Evolutionary conservation across 2,113 vertebrate species (phyloP).

Genomic region (Leptosomus discolor): DNA sequence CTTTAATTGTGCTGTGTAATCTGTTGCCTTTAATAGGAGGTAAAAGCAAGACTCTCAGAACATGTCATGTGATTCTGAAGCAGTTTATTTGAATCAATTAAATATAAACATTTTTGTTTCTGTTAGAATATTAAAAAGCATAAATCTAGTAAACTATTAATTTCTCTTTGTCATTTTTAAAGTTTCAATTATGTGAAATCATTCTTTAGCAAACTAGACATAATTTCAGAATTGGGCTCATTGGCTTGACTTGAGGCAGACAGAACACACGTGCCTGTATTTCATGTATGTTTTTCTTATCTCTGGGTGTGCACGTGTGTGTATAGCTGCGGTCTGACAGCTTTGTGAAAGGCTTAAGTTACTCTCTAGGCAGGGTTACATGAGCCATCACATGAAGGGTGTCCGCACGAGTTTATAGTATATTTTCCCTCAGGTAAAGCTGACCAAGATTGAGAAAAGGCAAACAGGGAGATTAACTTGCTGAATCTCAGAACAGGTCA

Average conservation of each 20-base stretch:
- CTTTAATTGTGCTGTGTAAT: background rate
- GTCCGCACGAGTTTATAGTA: accelerated
- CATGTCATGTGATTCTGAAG: background rate
- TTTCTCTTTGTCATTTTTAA: background rate
- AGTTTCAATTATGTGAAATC: background rate
- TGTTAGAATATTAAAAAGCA: background rate
- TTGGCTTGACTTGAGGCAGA: background rate
- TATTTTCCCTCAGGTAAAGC: background rate
- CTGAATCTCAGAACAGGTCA: background rate
- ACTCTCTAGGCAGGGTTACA: background rate
- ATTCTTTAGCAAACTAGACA: background rate
- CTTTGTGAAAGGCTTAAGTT: background rate
- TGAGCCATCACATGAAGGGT: background rate
- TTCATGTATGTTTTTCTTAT: background rate
- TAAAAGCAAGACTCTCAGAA: background rate
- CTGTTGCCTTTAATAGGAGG: background rate
- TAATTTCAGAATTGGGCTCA: background rate
- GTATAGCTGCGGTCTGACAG: background rate
- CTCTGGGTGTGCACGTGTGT: background rate
- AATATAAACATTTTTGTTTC: background rate
- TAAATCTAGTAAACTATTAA: background rate
- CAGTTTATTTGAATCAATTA: background rate
- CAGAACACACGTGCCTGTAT: accelerated
- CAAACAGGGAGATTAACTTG: background rate
- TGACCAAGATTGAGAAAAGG: background rate